Base-by-base conservation (phyloP, 2,113 vertebrate genomes). In the Lanius ludovicianus region DNA sequence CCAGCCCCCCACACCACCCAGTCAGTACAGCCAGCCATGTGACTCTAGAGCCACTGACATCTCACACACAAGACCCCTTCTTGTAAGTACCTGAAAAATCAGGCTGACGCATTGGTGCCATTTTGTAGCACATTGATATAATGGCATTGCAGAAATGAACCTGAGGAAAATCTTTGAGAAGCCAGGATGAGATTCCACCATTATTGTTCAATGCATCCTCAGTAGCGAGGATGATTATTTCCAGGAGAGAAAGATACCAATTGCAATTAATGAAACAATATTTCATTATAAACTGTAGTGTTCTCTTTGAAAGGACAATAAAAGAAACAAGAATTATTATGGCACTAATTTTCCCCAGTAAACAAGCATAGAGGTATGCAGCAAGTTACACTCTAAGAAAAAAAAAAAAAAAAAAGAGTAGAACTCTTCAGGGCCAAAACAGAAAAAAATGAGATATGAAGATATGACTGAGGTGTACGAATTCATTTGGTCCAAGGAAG, bases 1-100 rank as follows among this genome's bases (percentile, higher is more conserved):
- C 8, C 0, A 0, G 28, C 55, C 82, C 39, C 18, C 14, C 3
- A 10, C 4, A 3, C 3, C 35, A 84, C 64, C 31, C 50, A 77
- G 4, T 20, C 25, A 10, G 21, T n/a, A 25, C 47, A 76, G 67
- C 9, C 2, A 1, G 22, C 16, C 55, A 57, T 30, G 10, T 15
- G 57, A 76, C 28, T 55, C 68, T 14, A 56, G 67, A 92, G 78
- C 31, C 1, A 2, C 57, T 79, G 60, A 50, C 18, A 37, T 10
- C 56, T 93, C 55, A 25, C 14, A 49, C n/a, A 37, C 21, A 52
- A 82, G 27, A 39, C 6, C 3, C 24, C 22, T 59, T 71, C 85
- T n/a, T 52, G 44, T 0, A 73, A 27, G 24, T 33, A 88, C 23
- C 67, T 85, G 71, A 46, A 63, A 84, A 88, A 47, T 44, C 50